phyloP scores from a whole-genome alignment of 1,140 invertebrate species.

The Theocolax elegans region DNA sequence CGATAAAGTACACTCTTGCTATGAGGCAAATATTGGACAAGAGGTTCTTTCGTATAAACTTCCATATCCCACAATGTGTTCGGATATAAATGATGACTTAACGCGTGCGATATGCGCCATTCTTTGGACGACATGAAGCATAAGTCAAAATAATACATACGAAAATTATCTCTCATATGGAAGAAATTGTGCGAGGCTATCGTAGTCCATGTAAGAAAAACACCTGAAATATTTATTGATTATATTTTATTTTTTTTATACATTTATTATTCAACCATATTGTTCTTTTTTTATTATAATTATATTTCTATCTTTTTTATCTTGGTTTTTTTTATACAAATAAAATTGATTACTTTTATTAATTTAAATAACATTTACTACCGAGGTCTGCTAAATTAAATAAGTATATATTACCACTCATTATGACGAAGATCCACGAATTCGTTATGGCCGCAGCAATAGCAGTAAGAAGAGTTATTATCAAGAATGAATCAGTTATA shows the following conservation, averaged over 20 bases:
- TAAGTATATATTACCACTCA: slow-evolving; percentile 50
- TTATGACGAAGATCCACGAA: slow-evolving; percentile 46
- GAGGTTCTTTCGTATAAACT: slow-evolving; percentile 76
- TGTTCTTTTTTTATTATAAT: too few relatives aligned
- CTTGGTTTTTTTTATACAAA: too few relatives aligned
- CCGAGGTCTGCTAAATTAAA: too few relatives aligned
- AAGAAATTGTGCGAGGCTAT: slow-evolving; percentile 84
- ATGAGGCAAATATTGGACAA: slow-evolving; percentile 75
- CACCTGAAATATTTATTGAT: too few relatives aligned
- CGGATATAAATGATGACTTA: slow-evolving; percentile 85
- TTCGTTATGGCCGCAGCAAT: slow-evolving; percentile 65
- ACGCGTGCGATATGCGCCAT: slow-evolving; percentile 80
- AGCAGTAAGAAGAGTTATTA: slow-evolving; percentile 66
- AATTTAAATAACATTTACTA: too few relatives aligned
- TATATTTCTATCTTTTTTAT: too few relatives aligned
- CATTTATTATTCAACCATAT: too few relatives aligned
- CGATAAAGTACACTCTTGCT: slow-evolving; percentile 60
- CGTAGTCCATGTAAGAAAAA: slow-evolving; percentile 70
- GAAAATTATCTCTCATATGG: slow-evolving; percentile 82
- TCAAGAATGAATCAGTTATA: slow-evolving; percentile 69
- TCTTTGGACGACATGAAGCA: slow-evolving; percentile 74
- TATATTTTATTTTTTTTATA: too few relatives aligned
- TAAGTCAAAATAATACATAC: slow-evolving; percentile 85
- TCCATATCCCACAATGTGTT: slow-evolving; percentile 84
- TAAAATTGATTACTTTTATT: too few relatives aligned